Evolutionary conservation across 1,140 invertebrate species (phyloP).

Genomic region (Polypedilum pembai): DNA sequence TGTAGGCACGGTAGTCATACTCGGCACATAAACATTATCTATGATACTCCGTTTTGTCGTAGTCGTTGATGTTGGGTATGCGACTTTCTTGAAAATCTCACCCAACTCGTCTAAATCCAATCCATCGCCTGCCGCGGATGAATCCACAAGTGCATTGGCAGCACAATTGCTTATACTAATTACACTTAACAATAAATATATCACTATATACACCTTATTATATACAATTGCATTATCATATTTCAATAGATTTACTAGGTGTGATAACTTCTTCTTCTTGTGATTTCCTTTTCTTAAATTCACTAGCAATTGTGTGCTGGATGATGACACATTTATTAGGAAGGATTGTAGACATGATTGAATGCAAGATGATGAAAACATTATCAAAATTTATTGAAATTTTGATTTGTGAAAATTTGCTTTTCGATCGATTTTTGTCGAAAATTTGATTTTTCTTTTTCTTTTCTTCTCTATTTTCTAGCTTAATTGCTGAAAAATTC

Average conservation of each 20-base stretch:
- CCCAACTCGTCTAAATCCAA: slow-evolving; percentile 39
- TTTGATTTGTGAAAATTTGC: neutral
- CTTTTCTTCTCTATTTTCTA: neutral
- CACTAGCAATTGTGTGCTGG: slow-evolving; percentile 28
- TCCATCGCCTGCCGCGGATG: slow-evolving; percentile 30
- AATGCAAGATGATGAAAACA: slow-evolving; percentile 20
- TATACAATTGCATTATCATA: slow-evolving; percentile 14
- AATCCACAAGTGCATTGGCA: slow-evolving; percentile 19
- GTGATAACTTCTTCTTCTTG: slow-evolving; percentile 15
- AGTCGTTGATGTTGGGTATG: slow-evolving; percentile 53
- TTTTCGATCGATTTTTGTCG: neutral
- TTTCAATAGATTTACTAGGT: slow-evolving; percentile 21
- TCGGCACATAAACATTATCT: slow-evolving; percentile 52
- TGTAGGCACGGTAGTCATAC: slow-evolving; percentile 53
- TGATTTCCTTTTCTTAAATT: slow-evolving; percentile 24
- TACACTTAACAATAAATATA: slow-evolving; percentile 27
- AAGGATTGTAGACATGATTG: slow-evolving; percentile 25
- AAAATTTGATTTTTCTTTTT: neutral
- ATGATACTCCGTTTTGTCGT: slow-evolving; percentile 56
- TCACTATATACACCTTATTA: slow-evolving; percentile 25
- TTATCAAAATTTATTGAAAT: slow-evolving; percentile 24
- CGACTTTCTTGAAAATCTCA: slow-evolving; percentile 59
- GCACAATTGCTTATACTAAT: slow-evolving; percentile 27
- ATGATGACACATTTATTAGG: slow-evolving; percentile 24
- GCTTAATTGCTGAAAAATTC: no score